Base-by-base conservation (phyloP, 2,797 vertebrate species). In the Buphagus erythrorhynchus region DNA sequence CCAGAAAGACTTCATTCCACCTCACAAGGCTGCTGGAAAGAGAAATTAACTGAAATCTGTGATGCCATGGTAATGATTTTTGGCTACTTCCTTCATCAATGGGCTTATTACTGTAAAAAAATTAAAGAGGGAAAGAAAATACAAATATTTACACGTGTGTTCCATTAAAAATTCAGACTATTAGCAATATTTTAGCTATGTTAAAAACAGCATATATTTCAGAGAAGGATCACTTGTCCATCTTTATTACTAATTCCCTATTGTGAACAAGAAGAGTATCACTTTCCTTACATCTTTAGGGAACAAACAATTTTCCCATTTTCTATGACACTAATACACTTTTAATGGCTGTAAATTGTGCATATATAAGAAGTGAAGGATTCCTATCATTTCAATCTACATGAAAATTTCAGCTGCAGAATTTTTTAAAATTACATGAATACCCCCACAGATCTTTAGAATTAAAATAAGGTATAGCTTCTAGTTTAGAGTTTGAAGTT, bases 301-400 rank as follows among this genome's bases (percentile, higher is more conserved):
- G 94, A 96, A 91, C 86, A 94, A 96, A 96, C 91, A 91, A 93
- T 94, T 96, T 95, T 94, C 95, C 94, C 66, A 72, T 96, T 96
- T 95, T 92, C 91, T 90, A 20, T 0, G 1, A 84, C 66, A 90
- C 68, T 97, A 95, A 96, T 95, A 95, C 43, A 95, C 73, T 95
- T 96, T 93, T 96, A 95, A 96, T 93, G 93, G 93, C 62, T 88
- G 85, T 73, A 95, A 96, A 96, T 94, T 88, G 91, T 95, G 79
- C 89, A 91, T 72, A 69, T 66, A 25, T 86, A 93, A 87, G 77
- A 89, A 95, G 59, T 84, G 91, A 95, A 95, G 91, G 85, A 93
- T 94, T 95, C 89, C 66, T 75, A 92, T 91, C 35, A 90, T 94
- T 95, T 95, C 85, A 69, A 77, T 94, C 91, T 69, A 42, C 62